Evolutionary conservation across 2,113 vertebrate genomes (phyloP).

Genomic region (Notechis scutatus): DNA sequence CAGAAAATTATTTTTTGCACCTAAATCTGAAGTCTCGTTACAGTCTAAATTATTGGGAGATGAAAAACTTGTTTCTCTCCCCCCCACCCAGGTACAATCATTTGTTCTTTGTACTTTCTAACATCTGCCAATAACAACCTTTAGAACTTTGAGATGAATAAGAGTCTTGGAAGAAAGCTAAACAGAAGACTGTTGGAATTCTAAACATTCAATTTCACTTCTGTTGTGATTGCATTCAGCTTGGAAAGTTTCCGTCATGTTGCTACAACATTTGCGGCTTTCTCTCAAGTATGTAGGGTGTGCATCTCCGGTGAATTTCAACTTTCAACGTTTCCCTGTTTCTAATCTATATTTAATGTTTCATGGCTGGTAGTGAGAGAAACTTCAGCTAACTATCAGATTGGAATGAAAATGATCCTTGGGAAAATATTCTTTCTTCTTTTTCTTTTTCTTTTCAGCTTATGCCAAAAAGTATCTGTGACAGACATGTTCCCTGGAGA

Average conservation of each 20-base stretch:
- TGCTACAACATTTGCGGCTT: constrained; percentile 70
- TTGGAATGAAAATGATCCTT: constrained; percentile 80
- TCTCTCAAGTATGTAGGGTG: constrained; percentile 70
- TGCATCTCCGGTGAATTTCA: constrained; percentile 77
- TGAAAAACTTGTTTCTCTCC: constrained; percentile 37
- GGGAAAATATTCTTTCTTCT: constrained; percentile 65
- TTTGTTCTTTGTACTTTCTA: constrained; percentile 65
- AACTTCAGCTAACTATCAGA: constrained; percentile 76
- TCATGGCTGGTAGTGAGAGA: constrained; percentile 78
- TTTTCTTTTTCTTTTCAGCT: constrained; percentile 52
- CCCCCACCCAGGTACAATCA: constrained; percentile 50
- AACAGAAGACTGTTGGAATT: constrained; percentile 71
- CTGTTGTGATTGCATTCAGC: constrained; percentile 68
- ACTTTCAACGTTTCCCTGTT: constrained; percentile 78
- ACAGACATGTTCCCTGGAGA: constrained; percentile 70
- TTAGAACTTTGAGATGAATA: constrained; percentile 69
- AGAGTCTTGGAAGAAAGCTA: constrained; percentile 68
- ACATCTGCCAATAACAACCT: constrained; percentile 67
- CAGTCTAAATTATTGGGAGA: constrained; percentile 72
- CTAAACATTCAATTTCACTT: constrained; percentile 68
- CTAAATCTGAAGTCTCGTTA: constrained; percentile 68
- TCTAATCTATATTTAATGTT: constrained; percentile 85
- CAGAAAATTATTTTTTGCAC: constrained; percentile 70
- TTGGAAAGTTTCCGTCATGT: constrained; percentile 66
- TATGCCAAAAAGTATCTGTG: constrained; percentile 67